Base-by-base conservation (phyloP, 2,797 vertebrate genomes). In the Chelon labrosus region DNA sequence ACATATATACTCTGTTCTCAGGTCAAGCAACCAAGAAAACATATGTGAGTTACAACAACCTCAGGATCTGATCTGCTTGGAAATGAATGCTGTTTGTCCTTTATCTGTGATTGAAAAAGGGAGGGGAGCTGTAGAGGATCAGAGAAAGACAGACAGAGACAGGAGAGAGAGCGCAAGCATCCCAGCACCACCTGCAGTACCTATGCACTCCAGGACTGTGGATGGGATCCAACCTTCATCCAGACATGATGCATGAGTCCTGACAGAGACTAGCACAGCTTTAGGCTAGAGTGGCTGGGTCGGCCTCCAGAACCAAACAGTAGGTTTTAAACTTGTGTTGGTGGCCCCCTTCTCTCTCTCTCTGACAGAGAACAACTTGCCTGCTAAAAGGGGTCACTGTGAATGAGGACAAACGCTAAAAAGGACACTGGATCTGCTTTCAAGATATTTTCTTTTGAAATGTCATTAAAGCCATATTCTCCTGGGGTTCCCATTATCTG, bases 41-140 rank as follows among this genome's bases (percentile, higher is more conserved):
- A 37, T 94, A 94, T 41, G 93, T 94, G 91, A 94, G 92, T 79
- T 94, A 94, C 90, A 94, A 94, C 91, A 94, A 94, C 88, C 93
- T 94, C 92, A 93, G 93, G 91, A 93, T 94, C 89, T 93, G 89
- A 94, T 83, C 70, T 82, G 75, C 80, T 86, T 75, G 82, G 78
- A 82, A 74, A 81, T 47, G 52, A 83, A 80, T 47, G 70, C 71
- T 64, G 75, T 82, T 77, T 83, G 83, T 88, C 69, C 65, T 79
- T 83, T 66, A 77, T 88, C 85, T 83, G 84, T 85, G 84, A 76
- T 73, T 74, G 72, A 77, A 76, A 75, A 71, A 54, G 62, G 52
- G 38, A 65, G 35, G 53, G 70, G 64, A 83, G 65, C 74, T 62
- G 58, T 55, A 56, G 69, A 59, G 56, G 65, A 76, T 54, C 70